Conservation (phyloP, 2,888 invertebrate genomes). For the Ichneumon xanthorius region DNA sequence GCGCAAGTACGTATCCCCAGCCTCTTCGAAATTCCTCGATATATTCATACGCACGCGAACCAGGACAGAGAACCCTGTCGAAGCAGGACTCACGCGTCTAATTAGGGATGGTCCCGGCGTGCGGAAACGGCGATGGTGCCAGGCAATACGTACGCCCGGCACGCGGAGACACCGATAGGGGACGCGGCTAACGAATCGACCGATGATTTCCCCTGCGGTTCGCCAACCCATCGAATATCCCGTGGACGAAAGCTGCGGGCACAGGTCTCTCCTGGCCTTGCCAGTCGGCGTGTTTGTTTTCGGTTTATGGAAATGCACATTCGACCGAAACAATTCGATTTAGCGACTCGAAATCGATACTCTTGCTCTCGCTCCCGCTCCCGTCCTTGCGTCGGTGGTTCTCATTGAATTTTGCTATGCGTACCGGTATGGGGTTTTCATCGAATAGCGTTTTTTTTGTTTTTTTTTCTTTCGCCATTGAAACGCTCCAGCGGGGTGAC, state of each 20-base stretch:
- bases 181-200: constrained; percentile 76
- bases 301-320: constrained; percentile 79
- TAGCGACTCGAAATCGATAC: constrained; percentile 60
- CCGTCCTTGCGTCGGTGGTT: not conserved
- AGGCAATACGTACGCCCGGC: constrained; percentile 31
- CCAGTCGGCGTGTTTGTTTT: constrained; percentile 78
- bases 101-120: constrained; percentile 69
- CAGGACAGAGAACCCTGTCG: constrained; percentile 13
- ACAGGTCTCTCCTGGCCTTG: constrained; percentile 35
- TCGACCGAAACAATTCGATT: constrained; percentile 61
- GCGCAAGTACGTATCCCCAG: not conserved
- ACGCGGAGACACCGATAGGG: constrained; percentile 52
- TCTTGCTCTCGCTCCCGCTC: constrained; percentile 7
- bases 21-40: constrained; percentile 24
- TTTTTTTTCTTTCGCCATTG: constrained; percentile 8
- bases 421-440: constrained; percentile 9
- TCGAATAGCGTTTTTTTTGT: not conserved
- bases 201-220: constrained; percentile 81
- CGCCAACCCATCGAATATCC: constrained; percentile 59
- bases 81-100: constrained; percentile 72
- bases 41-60: constrained; percentile 56
- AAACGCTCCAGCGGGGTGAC: constrained; percentile 4
- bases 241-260: constrained; percentile 18
- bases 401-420: constrained; percentile 53
- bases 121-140: constrained; percentile 28